Conservation (phyloP, 2,113 vertebrate species). For the Hepsetus odoe region DNA sequence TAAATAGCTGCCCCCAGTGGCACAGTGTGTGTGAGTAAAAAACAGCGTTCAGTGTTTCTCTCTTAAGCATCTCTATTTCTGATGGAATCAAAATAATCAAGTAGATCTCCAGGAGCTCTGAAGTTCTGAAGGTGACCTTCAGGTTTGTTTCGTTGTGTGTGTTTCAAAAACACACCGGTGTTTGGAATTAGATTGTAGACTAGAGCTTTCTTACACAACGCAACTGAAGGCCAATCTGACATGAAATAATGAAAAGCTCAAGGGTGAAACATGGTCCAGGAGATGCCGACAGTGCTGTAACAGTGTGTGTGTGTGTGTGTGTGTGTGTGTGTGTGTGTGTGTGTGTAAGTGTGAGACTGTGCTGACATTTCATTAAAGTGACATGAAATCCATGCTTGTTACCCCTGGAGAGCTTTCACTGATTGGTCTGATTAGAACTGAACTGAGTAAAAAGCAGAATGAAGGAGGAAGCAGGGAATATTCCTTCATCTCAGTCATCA, state of each 20-base stretch:
- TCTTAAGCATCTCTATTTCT: too few relatives aligned
- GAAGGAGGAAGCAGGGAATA: not conserved
- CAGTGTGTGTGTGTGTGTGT: not conserved
- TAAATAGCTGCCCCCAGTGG: too few relatives aligned
- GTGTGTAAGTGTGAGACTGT: not conserved
- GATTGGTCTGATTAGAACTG: constrained; percentile 6
- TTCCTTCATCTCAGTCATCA: not conserved
- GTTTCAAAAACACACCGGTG: not conserved
- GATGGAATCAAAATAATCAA: too few relatives aligned
- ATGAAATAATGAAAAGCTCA: not conserved
- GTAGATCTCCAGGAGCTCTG: too few relatives aligned
- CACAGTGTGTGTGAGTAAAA: too few relatives aligned
- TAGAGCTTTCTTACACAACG: not conserved
- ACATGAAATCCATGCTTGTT: constrained; percentile 25
- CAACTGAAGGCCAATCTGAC: not conserved
- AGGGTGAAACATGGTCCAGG: not conserved
- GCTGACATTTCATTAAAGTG: constrained; percentile 25
- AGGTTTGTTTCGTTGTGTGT: not conserved
- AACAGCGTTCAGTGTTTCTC: too few relatives aligned
- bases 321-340: constrained; percentile 11
- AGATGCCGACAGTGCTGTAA: not conserved
- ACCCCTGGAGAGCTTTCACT: constrained; percentile 15
- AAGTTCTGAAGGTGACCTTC: not conserved
- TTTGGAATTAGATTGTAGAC: not conserved
- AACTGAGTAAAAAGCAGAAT: constrained; percentile 1